Evolutionary conservation across 2,797 vertebrate genomes (phyloP), one percentile per base, ranked within the genome.

Genomic region (Xiphorhynchus erythropygius): DNA sequence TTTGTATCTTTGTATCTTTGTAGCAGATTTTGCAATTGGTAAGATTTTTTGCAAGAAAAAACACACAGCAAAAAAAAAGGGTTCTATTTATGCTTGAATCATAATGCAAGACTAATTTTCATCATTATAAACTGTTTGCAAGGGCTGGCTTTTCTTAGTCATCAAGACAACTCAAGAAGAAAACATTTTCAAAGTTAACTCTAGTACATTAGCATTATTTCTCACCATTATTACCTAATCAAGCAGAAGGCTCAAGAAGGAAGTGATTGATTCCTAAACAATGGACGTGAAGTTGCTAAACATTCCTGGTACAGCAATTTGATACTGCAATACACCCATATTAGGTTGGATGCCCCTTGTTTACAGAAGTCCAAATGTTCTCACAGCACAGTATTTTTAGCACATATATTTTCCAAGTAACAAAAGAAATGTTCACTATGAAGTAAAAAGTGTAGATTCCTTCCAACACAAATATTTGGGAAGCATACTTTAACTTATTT

Each of bases 391-490:
- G 62, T 96, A 95, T 96, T 96, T 97, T 95, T 95, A 97, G 87
- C 85, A 41, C 18, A 41, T 92, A 30, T 49, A 86, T 79, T 93
- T 96, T 94, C 73, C 81, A 96, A 96, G 63, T 87, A 91, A 96
- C 78, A 96, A 96, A 96, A 94, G 84, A 90, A 94, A 94, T 68
- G 53, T 89, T 94, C 73, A 33, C 91, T 95, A 92, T 64, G 78
- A 95, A 94, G 47, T 86, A 77, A 84, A 93, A 93, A 88, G 74
- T 3, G 8, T 50, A 91, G 25, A 79, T n/a, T 82, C 28, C 33
- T 89, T 96, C 94, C 95, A 96, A 95, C 56, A 94, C 65, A 96
- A 97, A 96, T 92, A 97, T 88, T 95, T 96, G 88, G 59, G 71
- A 93, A 81, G 53, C 62, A 87, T 95, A 70, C 65, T 97, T 95